A percentile compares a stretch with the other conserved stretches of the same genome.
phyloP scores from a whole-genome alignment of 1,140 invertebrate genomes.

The Meloidogyne hapla region DNA sequence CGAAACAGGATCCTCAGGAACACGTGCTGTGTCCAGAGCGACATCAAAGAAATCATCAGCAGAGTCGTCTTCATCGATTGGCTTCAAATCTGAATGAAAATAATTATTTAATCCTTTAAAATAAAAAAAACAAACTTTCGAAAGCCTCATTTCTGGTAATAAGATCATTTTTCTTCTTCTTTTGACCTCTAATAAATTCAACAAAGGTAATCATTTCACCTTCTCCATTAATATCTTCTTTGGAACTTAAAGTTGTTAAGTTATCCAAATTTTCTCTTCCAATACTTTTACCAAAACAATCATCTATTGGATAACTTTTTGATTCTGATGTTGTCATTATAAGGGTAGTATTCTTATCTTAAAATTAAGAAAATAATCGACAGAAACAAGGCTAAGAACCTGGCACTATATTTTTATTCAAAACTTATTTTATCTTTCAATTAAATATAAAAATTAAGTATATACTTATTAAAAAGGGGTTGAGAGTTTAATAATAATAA shows the following conservation, averaged over 20 bases:
- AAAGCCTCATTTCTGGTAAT: conserved; percentile 6
- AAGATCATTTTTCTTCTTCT: background rate
- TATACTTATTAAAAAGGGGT: too few species aligned
- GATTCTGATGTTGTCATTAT: background rate
- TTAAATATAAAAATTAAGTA: too few species aligned
- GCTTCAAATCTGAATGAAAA: background rate
- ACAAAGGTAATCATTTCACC: conserved; percentile 28
- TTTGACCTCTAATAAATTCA: conserved; percentile 23
- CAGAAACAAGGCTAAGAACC: too few species aligned
- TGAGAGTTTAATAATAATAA: too few species aligned
- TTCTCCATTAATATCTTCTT: background rate
- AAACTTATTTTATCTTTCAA: too few species aligned
- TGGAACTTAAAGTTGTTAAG: background rate
- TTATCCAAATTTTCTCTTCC: conserved; percentile 9
- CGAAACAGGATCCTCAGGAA: conserved; percentile 21
- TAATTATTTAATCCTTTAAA: background rate
- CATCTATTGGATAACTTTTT: conserved; percentile 14
- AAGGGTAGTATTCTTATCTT: too few species aligned
- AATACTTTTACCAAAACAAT: conserved; percentile 22
- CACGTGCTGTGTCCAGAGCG: background rate
- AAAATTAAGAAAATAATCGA: too few species aligned
- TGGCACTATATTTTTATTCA: too few species aligned
- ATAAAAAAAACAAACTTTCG: background rate
- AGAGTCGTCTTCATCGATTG: conserved; percentile 3
- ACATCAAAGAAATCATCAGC: conserved; percentile 20